Evolutionary conservation across 2,113 vertebrate genomes (phyloP), one percentile per base, ranked within the genome.

Genomic region (Amphilophus citrinellus): DNA sequence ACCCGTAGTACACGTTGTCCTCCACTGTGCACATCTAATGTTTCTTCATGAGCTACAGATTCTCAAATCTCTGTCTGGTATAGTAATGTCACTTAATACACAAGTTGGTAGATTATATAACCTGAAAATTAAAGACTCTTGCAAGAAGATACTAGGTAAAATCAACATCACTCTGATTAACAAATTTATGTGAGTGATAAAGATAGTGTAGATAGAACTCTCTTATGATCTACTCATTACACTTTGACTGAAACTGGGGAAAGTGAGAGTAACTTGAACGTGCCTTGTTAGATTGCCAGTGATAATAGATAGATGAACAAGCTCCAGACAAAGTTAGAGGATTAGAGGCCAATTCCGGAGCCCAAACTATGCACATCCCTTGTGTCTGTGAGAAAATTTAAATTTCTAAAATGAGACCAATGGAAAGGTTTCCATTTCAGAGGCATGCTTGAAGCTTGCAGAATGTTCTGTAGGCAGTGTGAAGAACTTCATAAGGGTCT

Each of bases 141-240:
- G 76, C 81, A 94, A 78, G 77, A 85, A 86, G 76, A 84, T 94
- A 88, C 62, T 80, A 68, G 90, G 94, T 87, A 66, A 32, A 53
- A 87, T 87, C 87, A 83, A 62, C 76, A 57, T 91, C 79, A 62
- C 91, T 91, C 85, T 80, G 27, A 91, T 93, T 90, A 86, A 85
- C 89, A 50, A 61, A 39, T 77, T 17, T 84, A 30, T 68, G 32
- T 61, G 59, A 68, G 9, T 15, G 77, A 76, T 61, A 61, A 68
- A 0, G 17, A 76, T 14, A 42, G 44, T 8, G 13, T 22, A 10
- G 66, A 14, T 10, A 57, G 24, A 7, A 24, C n/a, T 53, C 66
- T 50, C 27, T 80, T 0, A 18, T 65, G 77, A 79, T 86, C 66
- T 35, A 32, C 10, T 60, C 75, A 63, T 77, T 63, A 58, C 63